Base-by-base conservation (phyloP, 1,140 invertebrate species). In the Andrena cerasifolii region DNA sequence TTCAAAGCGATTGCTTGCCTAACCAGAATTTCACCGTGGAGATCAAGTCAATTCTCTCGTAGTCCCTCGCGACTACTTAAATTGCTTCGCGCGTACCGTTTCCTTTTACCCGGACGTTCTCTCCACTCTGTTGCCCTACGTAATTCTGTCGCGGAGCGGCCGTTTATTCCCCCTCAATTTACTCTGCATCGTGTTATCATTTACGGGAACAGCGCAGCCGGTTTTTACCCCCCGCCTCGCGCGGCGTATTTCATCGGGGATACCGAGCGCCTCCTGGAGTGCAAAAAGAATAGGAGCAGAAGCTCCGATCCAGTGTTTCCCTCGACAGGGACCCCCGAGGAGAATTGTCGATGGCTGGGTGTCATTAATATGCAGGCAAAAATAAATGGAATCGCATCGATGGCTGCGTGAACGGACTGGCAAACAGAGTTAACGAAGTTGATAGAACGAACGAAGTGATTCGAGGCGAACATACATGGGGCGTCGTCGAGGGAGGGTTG, bases 401-500 rank as follows among this genome's bases (percentile, higher is more conserved):
- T 58, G 54, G 28, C 6, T 33, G 16, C 18, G 54, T 58, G 28
- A 58, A 31, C 54, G n/a, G 54, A 18, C 54, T 18, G 7, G 54
- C 54, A 58, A 58, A 58, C 28, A 58, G 18, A 18, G 54, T 58
- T 58, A 58, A 58, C 54, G 54, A 33, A 33, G 54, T 58, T 31
- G 54, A 58, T 31, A 58, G 54, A 31, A 18, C 8, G n/a, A 58
- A 58, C 12, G 54, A n/a, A 58, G 28, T 58, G 54, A 31, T 33
- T 58, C 14, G 14, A 18, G 16, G 54, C 54, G n/a, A 33, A n/a
- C n/a, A n/a, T n/a, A 58, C 24, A 33, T 33, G 28, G 28, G 2
- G 54, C 28, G 16, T 8, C 16, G n/a, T 33, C 18, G 4, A 1
- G 28, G 6, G 1, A 0, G 28, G 18, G n/a, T n/a, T n/a, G 54